Evolutionary conservation across 2,113 vertebrate species (phyloP).

Genomic region (Chloebia gouldiae): DNA sequence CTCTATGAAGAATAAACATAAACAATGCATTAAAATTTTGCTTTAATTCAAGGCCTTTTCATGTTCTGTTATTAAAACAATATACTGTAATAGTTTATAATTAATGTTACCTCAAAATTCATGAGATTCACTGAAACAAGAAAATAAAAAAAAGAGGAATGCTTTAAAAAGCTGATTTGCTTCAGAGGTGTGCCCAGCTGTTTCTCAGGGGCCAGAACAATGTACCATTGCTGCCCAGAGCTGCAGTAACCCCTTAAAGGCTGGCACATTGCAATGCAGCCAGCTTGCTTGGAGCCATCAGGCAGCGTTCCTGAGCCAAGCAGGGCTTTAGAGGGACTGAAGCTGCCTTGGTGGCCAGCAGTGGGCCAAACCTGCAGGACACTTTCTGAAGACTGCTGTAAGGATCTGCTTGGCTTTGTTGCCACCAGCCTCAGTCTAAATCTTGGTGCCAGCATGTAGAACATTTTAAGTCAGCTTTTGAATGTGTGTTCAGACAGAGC

Average conservation of each 20-base stretch:
- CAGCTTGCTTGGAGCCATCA: background rate
- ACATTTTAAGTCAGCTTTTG: background rate
- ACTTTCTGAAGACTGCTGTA: background rate
- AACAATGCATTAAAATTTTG: slow-evolving; percentile 55
- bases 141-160: background rate
- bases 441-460: background rate
- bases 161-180: background rate
- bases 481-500: background rate
- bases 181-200: background rate
- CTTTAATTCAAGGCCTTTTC: slow-evolving; percentile 20
- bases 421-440: background rate
- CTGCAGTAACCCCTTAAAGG: background rate
- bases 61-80: slow-evolving; percentile 48
- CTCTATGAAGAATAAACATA: slow-evolving; percentile 58
- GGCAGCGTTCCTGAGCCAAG: background rate
- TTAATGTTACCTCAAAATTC: slow-evolving; percentile 20
- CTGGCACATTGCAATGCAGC: background rate
- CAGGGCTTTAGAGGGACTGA: background rate
- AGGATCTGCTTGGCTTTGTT: background rate
- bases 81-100: background rate
- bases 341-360: background rate
- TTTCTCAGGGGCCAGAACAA: background rate
- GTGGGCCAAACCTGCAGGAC: background rate
- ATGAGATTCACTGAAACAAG: background rate
- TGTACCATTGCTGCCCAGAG: background rate